Conservation (phyloP, 64 coral and sea anemone genomes). For the Actinia equina region DNA sequence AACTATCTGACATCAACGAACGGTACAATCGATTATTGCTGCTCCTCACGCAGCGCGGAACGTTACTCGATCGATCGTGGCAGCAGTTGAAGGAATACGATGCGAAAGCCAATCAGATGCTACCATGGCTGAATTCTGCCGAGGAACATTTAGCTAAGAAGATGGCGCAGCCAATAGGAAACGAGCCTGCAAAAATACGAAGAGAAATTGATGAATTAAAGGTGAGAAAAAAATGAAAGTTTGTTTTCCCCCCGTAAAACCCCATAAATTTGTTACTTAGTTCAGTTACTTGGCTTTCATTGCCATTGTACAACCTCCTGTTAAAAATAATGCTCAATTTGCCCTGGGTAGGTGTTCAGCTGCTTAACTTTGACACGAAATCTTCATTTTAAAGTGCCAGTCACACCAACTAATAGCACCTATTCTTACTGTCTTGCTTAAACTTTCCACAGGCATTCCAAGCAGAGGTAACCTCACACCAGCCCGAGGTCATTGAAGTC, state of each 20-base stretch:
- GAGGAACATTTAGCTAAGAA: conserved; percentile 72
- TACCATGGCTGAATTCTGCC: conserved; percentile 81
- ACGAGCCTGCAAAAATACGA: conserved; percentile 49
- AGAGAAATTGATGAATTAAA: conserved; percentile 76
- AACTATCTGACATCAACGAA: conserved; percentile 97
- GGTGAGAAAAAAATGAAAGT: conserved; percentile 24
- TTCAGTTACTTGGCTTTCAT: not conserved
- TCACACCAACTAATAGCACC: too few relatives aligned
- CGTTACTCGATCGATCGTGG: conserved; percentile 85
- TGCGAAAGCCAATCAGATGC: conserved; percentile 70
- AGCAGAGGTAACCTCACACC: conserved; percentile 76
- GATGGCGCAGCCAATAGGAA: conserved; percentile 71
- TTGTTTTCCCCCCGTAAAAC: too few relatives aligned
- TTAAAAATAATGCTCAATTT: too few relatives aligned
- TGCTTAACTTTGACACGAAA: too few relatives aligned
- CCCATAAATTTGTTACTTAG: too few relatives aligned
- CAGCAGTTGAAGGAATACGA: conserved; percentile 92
- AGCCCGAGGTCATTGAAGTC: conserved; percentile 74
- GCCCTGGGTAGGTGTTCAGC: too few relatives aligned
- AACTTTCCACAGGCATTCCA: conserved; percentile 52
- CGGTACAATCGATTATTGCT: conserved; percentile 87
- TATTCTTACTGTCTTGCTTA: not conserved
- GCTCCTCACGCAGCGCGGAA: conserved; percentile 79
- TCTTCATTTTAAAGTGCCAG: too few relatives aligned
- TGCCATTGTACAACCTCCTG: too few relatives aligned